Conservation (phyloP, 2,888 invertebrate genomes). For the Drosophila macrospina region DNA sequence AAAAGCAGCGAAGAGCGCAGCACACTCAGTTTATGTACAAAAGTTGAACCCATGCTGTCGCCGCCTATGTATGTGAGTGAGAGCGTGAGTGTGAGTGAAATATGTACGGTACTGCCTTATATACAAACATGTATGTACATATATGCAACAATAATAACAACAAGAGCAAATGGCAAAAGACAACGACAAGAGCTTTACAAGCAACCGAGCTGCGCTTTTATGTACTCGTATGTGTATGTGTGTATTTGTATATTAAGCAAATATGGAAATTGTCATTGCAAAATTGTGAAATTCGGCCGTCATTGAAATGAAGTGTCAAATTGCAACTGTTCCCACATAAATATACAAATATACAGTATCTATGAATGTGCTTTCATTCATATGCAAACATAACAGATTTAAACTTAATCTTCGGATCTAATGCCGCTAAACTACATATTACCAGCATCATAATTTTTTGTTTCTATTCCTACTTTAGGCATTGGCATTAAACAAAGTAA, state of each 20-base stretch:
- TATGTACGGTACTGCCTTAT: conserved; percentile 38
- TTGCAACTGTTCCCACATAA: conserved; percentile 15
- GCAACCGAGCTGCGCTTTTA: conserved; percentile 54
- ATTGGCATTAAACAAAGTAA: conserved; percentile 10
- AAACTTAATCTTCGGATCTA: conserved; percentile 6
- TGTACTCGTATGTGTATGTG: conserved; percentile 3
- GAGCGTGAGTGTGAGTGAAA: conserved; percentile 37
- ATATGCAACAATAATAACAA: conserved; percentile 39
- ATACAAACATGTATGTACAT: conserved; percentile 32
- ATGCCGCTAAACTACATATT: conserved; percentile 4
- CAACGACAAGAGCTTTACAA: conserved; percentile 45
- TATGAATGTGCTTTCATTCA: conserved; percentile 6
- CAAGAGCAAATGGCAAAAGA: conserved; percentile 50
- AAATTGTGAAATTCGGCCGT: conserved; percentile 55
- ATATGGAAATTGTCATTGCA: conserved; percentile 52
- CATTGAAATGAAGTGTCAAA: conserved; percentile 31
- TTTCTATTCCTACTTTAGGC: conserved; percentile 1
- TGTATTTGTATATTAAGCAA: conserved; percentile 30
- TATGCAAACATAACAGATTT: neutral
- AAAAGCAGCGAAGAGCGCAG: conserved; percentile 61
- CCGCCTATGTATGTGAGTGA: conserved; percentile 15
- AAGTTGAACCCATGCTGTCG: conserved; percentile 50
- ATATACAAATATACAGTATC: neutral
- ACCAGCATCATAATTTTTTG: conserved; percentile 5
- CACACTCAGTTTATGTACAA: conserved; percentile 64